phyloP scores from a whole-genome alignment of 1,140 invertebrate genomes.

The Babylonia areolata region DNA sequence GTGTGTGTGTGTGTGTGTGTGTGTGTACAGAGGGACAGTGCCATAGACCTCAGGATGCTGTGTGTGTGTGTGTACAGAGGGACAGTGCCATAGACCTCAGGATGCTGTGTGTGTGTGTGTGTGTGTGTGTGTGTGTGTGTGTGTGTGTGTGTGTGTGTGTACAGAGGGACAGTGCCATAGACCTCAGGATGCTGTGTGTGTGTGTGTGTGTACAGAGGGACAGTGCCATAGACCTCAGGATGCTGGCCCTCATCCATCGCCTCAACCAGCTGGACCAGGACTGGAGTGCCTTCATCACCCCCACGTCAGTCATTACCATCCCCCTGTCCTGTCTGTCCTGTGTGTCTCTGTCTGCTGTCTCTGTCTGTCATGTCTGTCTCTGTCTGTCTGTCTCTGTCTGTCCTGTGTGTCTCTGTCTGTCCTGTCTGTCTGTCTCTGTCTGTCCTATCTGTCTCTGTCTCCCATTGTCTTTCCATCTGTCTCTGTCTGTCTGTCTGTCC shows the following conservation, averaged over 20 bases:
- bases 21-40: too few species aligned
- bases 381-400: not conserved
- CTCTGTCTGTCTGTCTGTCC: not conserved
- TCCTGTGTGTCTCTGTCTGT: not conserved
- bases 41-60: not conserved
- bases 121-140: conserved; percentile 9
- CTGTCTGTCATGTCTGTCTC: too few species aligned
- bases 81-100: not conserved
- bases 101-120: not conserved
- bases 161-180: conserved; percentile 49
- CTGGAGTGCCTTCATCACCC: conserved; percentile 55
- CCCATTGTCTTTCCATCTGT: not conserved
- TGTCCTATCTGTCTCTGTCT: not conserved
- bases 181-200: conserved; percentile 58
- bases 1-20: not conserved
- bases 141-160: not conserved
- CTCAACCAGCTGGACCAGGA: conserved; percentile 66
- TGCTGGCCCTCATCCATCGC: conserved; percentile 65
- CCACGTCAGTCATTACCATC: conserved; percentile 58
- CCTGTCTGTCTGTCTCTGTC: not conserved
- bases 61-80: not conserved
- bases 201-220: conserved; percentile 21
- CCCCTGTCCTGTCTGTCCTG: too few species aligned
- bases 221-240: conserved; percentile 56
- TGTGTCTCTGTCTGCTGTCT: too few species aligned